Conservation (phyloP, 2,113 vertebrate genomes). For the Chionis minor region DNA sequence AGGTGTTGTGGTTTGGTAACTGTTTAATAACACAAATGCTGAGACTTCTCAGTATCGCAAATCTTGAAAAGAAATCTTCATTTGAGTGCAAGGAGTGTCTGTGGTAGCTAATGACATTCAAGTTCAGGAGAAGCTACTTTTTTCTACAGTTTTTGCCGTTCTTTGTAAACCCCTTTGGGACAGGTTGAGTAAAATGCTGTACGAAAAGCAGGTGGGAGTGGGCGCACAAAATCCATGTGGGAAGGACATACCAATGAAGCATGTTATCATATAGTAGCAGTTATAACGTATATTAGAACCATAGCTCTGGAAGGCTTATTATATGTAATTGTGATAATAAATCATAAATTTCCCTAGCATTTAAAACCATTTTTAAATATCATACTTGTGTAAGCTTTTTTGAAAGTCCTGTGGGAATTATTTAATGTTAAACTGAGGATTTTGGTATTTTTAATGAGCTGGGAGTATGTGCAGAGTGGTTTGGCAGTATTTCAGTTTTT, state of each 20-base stretch:
- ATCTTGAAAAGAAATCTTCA: not conserved
- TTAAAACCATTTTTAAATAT: slow-evolving; percentile 10
- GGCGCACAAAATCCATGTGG: not conserved
- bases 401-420: slow-evolving; percentile 9
- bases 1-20: not conserved
- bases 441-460: slow-evolving; percentile 46
- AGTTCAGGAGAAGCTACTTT: not conserved
- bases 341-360: slow-evolving; percentile 14
- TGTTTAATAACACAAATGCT: not conserved
- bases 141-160: not conserved
- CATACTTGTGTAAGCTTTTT: slow-evolving; percentile 4
- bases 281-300: not conserved
- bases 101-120: not conserved
- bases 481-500: slow-evolving; percentile 46
- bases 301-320: not conserved
- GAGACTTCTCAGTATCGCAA: not conserved
- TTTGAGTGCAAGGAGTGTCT: not conserved
- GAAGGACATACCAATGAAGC: not conserved
- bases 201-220: not conserved
- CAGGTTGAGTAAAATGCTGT: not conserved
- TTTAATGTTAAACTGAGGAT: slow-evolving; percentile 22
- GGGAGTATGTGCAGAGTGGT: not conserved
- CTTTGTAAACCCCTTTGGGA: not conserved
- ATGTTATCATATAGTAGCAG: not conserved
- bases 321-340: slow-evolving; percentile 20